These are phyloP conservation scores for Cherax quadricarinatus DNA, from an alignment of 1,140 invertebrate species.

Conservation along the genomic window DNA sequence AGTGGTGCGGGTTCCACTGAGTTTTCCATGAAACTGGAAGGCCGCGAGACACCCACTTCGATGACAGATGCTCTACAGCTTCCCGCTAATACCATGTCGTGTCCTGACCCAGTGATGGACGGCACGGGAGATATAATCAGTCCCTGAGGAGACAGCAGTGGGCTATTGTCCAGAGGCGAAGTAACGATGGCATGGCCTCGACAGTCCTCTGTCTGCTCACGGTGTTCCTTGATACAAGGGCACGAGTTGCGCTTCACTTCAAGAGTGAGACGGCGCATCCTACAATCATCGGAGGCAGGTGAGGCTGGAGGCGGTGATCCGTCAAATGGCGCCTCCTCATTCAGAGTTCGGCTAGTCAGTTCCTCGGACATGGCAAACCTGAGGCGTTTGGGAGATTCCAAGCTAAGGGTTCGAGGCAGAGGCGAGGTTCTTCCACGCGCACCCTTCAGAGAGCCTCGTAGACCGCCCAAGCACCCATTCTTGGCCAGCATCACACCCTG, in stretches of 20 bases:
- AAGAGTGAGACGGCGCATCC: constrained; percentile 5
- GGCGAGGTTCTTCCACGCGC: neutral
- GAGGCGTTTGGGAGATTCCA: constrained; percentile 88
- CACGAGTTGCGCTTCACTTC: constrained; percentile 61
- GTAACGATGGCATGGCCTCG: neutral
- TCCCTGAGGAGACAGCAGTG: neutral
- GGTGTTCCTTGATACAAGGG: constrained; percentile 67
- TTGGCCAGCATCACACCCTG: constrained; percentile 16
- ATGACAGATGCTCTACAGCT: constrained; percentile 46
- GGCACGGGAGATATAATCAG: constrained; percentile 13
- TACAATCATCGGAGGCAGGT: constrained; percentile 49
- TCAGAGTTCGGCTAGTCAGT: neutral
- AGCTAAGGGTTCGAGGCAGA: constrained; percentile 83
- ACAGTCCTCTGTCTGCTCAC: neutral
- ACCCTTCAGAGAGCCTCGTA: constrained; percentile 83
- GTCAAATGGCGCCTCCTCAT: neutral
- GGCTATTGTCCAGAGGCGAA: neutral
- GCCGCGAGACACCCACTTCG: constrained; percentile 29
- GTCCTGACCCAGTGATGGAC: constrained; percentile 25
- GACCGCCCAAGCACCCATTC: constrained; percentile 72
- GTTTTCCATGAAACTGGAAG: constrained; percentile 45
- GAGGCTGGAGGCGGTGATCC: constrained; percentile 28
- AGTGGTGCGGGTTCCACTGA: neutral
- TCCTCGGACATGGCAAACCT: constrained; percentile 81
- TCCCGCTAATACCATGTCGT: constrained; percentile 1